Evolutionary conservation across 2,797 vertebrate species (phyloP).

Genomic region (Phaenicophaeus curvirostris): DNA sequence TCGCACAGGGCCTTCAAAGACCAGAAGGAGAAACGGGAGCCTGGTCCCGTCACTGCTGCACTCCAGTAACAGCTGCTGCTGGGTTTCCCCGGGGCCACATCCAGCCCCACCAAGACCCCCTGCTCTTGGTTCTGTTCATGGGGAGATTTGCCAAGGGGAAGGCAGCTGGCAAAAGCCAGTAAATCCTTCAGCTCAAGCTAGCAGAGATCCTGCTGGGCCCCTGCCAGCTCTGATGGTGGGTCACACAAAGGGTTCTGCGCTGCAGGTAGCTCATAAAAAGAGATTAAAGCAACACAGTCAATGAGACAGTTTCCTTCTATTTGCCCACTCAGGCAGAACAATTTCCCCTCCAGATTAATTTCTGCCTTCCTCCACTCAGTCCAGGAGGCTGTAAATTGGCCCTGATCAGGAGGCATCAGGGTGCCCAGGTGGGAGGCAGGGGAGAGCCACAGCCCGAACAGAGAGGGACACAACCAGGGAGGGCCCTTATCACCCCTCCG

Average conservation of each 20-base stretch:
- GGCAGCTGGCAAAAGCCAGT: constrained; percentile 18
- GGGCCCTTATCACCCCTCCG: fast-evolving
- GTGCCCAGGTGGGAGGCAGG: neutral
- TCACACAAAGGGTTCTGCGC: neutral
- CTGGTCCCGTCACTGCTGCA: neutral
- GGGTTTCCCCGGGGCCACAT: neutral
- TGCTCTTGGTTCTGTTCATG: neutral
- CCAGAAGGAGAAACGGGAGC: neutral
- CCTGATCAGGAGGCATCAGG: neutral
- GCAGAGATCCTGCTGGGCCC: constrained; percentile 4
- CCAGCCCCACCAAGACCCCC: neutral
- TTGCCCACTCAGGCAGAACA: neutral
- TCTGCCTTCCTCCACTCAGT: neutral
- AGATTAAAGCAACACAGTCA: constrained; percentile 19
- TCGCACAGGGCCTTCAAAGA: neutral
- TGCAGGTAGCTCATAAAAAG: constrained; percentile 49
- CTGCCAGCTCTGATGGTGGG: constrained; percentile 5
- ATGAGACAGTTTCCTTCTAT: neutral
- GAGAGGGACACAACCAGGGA: neutral
- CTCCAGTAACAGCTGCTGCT: neutral
- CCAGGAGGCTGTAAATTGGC: neutral
- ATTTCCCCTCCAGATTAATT: neutral
- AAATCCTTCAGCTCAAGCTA: constrained; percentile 1
- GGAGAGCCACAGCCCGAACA: neutral
- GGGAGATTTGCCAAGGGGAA: constrained; percentile 12